Percentiles rank a stretch among this genome's conserved stretches.
Conservation (phyloP, 2,113 vertebrate genomes). For the Balaeniceps rex region DNA sequence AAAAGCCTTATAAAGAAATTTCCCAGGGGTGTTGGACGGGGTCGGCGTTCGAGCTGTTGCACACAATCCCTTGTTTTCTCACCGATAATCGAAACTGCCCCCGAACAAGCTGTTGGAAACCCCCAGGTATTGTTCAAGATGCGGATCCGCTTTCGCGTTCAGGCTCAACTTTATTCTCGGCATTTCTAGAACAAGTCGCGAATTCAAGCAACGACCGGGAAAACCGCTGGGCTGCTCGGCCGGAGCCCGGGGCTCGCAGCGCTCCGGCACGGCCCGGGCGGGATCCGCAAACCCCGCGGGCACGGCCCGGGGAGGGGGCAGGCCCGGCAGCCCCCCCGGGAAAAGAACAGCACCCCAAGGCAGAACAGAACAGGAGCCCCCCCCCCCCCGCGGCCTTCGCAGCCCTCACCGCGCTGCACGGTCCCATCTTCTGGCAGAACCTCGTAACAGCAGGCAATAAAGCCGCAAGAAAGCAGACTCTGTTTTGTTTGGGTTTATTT, state of each 20-base stretch:
- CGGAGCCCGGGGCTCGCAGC: no score
- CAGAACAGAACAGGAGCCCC: no score
- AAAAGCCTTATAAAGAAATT: neutral
- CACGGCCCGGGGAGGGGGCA: no score
- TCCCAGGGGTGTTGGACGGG: fast-evolving
- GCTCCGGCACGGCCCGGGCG: no score
- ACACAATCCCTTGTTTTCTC: neutral
- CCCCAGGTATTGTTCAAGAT: fast-evolving
- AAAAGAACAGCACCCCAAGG: no score
- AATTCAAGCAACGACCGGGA: no score
- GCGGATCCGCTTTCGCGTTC: neutral
- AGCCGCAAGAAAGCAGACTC: fast-evolving
- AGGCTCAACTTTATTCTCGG: no score
- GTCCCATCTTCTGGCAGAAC: neutral
- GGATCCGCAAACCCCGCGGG: no score
- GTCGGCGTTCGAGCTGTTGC: neutral
- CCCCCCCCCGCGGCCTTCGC: no score
- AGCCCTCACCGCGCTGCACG: neutral
- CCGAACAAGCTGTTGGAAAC: fast-evolving
- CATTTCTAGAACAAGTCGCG: no score
- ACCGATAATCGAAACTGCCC: fast-evolving
- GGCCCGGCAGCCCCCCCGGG: no score
- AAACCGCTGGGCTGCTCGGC: no score
- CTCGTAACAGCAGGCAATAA: neutral
- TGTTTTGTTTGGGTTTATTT: fast-evolving